These are phyloP conservation scores for Aspidapion aeneum DNA, from an alignment of 2,888 invertebrate species.

Conservation along the genomic window DNA sequence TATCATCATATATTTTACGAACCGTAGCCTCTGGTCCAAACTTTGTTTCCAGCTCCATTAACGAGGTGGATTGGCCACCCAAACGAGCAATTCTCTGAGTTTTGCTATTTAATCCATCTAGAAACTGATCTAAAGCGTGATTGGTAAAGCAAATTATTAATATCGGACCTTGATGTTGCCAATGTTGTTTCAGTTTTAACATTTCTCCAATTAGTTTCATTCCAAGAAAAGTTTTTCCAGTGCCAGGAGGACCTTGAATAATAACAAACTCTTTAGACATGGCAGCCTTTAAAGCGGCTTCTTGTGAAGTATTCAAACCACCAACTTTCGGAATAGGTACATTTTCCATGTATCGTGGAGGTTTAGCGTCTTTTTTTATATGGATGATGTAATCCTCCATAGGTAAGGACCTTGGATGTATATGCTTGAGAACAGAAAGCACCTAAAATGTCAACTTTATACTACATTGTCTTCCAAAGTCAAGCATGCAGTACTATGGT, in stretches of 20 bases:
- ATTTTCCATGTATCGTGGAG: conserved; percentile 44
- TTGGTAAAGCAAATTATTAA: conserved; percentile 81
- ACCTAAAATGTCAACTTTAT: too few species aligned
- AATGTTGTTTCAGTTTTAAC: conserved; percentile 24
- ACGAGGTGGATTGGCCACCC: conserved; percentile 61
- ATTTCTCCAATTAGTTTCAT: not conserved
- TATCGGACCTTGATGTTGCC: conserved; percentile 56
- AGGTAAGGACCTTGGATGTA: conserved; percentile 57
- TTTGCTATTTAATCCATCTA: conserved; percentile 62
- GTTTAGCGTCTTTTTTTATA: conserved; percentile 39
- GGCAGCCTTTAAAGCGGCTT: conserved; percentile 62
- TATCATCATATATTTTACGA: not conserved
- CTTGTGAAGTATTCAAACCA: conserved; percentile 62
- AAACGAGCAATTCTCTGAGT: conserved; percentile 63
- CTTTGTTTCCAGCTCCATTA: not conserved
- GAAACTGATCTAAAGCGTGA: conserved; percentile 83
- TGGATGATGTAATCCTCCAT: conserved; percentile 66
- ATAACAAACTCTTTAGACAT: conserved; percentile 68
- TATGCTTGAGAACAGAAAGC: conserved; percentile 60
- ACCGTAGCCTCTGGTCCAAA: not conserved
- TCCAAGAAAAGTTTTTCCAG: conserved; percentile 80
- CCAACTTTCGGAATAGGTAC: not conserved
- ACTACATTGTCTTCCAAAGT: too few species aligned
- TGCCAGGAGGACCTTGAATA: conserved; percentile 86
- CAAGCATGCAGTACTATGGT: too few species aligned